Evolutionary conservation across 2,888 invertebrate genomes (phyloP), one percentile per base, ranked within the genome.

Genomic region (Lissocephala sabroskyi): DNA sequence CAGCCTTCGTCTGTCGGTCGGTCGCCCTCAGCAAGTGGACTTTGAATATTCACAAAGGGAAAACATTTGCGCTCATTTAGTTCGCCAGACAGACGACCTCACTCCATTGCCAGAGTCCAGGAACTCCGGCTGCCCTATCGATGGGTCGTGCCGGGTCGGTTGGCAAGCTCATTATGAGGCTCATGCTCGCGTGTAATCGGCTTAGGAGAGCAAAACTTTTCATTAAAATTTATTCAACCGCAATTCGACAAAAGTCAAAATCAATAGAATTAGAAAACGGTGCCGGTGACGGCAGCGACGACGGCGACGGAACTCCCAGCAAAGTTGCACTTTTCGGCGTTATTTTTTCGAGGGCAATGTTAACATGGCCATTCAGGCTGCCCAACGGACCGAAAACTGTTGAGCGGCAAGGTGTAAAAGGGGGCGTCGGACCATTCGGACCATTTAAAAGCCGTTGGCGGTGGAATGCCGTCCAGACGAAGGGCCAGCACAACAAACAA

Each of bases 221-320:
- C 37, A 37, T 37, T 37, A 37, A 37, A 37, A 37, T 37, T 37
- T 37, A 37, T 37, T 37, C 37, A 37, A 37, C 37, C 37, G 37
- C 37, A 37, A 37, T 37, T 37, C 13, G 19, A 37, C 18, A 19
- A 37, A 37, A 37, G 37, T 37, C 37, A 37, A 37, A 37, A 37
- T 37, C 37, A 37, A 37, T 37, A 37, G 37, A 13, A 37, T 37
- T 37, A 37, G 13, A 11, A 30, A 30, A 30, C n/a, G 9, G 30
- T 11, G 11, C 3, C 30, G 11, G 5, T n/a, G 35, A 10, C 14
- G 35, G 10, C 35, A n/a, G 13, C 16, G 18, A 10, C n/a, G 17
- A 19, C n/a, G n/a, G n/a, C n/a, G n/a, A n/a, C n/a, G n/a, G n/a
- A n/a, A n/a, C n/a, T n/a, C 17, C 23, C 23, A 23, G 23, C 7